Evolutionary conservation across 2,113 vertebrate species (phyloP).

Genomic region (Ceyx cyanopectus): DNA sequence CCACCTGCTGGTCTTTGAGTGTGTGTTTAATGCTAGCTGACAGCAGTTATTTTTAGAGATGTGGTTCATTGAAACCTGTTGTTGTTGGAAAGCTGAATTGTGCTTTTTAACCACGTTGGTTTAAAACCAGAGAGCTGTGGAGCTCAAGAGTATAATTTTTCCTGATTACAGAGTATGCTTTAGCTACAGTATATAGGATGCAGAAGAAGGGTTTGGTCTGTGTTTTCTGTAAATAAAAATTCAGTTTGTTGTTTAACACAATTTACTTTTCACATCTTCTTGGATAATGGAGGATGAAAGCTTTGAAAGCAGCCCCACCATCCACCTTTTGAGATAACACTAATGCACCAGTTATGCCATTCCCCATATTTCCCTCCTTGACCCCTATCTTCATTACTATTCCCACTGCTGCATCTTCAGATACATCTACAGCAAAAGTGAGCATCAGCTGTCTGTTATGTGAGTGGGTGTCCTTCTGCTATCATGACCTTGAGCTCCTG

Average conservation of each 20-base stretch:
- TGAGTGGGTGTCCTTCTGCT: not conserved
- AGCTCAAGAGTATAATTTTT: slow-evolving; percentile 66
- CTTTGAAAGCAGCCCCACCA: not conserved
- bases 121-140: slow-evolving; percentile 40
- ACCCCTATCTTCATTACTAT: not conserved
- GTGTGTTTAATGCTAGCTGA: slow-evolving; percentile 55
- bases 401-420: not conserved
- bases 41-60: slow-evolving; percentile 68
- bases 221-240: slow-evolving; percentile 61
- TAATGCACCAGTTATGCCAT: not conserved
- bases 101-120: slow-evolving; percentile 53
- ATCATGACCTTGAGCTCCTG: not conserved
- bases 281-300: not conserved
- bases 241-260: slow-evolving; percentile 16
- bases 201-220: not conserved
- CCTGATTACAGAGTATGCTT: slow-evolving; percentile 56
- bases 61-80: slow-evolving; percentile 68
- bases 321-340: not conserved
- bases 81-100: slow-evolving; percentile 59
- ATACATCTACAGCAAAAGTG: not conserved
- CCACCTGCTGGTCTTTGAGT: slow-evolving; percentile 62
- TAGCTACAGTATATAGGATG: not conserved
- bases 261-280: not conserved
- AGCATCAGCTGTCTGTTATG: not conserved
- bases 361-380: not conserved